Conservation (phyloP, 2,797 vertebrate genomes). For the Hemibagrus guttatus region DNA sequence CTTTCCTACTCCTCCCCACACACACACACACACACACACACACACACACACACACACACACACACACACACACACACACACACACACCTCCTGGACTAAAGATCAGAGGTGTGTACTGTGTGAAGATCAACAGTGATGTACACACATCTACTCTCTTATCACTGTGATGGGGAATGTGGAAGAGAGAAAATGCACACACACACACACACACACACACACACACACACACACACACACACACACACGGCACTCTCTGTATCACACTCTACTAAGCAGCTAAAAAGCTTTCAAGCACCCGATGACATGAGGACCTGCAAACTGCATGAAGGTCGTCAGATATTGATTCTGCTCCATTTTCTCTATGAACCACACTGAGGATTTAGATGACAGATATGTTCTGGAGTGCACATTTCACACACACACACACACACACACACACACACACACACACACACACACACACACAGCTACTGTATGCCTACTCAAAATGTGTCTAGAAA, state of each 20-base stretch:
- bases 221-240: slow-evolving; percentile 3
- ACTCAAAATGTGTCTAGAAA: neutral
- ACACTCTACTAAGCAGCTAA: slow-evolving; percentile 9
- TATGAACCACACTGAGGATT: neutral
- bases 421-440: neutral
- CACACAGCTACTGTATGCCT: neutral
- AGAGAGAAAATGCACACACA: slow-evolving; percentile 26
- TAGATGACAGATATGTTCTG: neutral
- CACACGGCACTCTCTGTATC: neutral
- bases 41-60: slow-evolving; percentile 43
- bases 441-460: neutral
- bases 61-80: slow-evolving; percentile 42
- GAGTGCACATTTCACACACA: neutral
- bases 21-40: slow-evolving; percentile 37
- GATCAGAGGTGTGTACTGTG: slow-evolving; percentile 52
- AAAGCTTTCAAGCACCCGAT: slow-evolving; percentile 32
- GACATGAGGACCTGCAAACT: slow-evolving; percentile 16
- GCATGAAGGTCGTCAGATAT: neutral
- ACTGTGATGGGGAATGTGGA: slow-evolving; percentile 72
- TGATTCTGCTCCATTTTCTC: slow-evolving; percentile 6
- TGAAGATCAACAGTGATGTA: slow-evolving; percentile 60
- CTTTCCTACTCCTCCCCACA: slow-evolving; percentile 71
- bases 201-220: slow-evolving; percentile 3
- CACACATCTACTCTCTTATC: slow-evolving; percentile 66
- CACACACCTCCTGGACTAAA: slow-evolving; percentile 39